Evolutionary conservation across 1,140 invertebrate species (phyloP).

Genomic region (Phocides pigmalion): DNA sequence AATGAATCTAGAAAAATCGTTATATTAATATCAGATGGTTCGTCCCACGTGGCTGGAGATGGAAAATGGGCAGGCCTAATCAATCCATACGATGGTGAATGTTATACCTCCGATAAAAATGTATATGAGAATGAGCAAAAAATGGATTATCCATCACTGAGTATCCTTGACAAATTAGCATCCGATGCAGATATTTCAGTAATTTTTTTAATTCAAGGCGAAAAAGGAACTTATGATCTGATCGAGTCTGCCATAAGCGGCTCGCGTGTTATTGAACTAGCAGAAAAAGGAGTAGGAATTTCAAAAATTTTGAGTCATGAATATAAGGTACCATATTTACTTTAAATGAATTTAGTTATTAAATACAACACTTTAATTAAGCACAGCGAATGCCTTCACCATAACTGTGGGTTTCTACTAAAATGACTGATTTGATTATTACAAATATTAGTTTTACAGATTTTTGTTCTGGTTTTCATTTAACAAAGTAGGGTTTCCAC

Average conservation of each 20-base stretch:
- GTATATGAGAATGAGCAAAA: conserved; percentile 87
- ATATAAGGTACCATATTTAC: too few species aligned
- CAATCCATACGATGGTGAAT: conserved; percentile 93
- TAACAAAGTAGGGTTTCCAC: too few species aligned
- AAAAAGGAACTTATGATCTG: conserved; percentile 87
- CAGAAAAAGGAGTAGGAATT: neutral
- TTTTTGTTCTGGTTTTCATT: too few species aligned
- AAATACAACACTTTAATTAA: too few species aligned
- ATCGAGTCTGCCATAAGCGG: conserved; percentile 84
- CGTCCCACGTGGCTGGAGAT: conserved; percentile 87
- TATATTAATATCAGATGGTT: conserved; percentile 86
- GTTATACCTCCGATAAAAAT: conserved; percentile 87
- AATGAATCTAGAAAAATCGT: conserved; percentile 85
- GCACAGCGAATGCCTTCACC: too few species aligned
- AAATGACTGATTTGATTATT: too few species aligned
- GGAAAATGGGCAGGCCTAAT: conserved; percentile 92
- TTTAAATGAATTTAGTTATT: too few species aligned
- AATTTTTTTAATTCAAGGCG: conserved; percentile 91
- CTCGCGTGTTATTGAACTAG: neutral
- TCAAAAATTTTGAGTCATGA: too few species aligned
- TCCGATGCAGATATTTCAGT: conserved; percentile 92
- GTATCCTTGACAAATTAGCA: conserved; percentile 86
- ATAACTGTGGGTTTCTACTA: too few species aligned
- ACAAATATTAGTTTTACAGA: too few species aligned
- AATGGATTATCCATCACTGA: conserved; percentile 89